These are phyloP conservation scores for Rhogogaster chlorosoma DNA, from an alignment of 2,888 invertebrate genomes.

Conservation along the genomic window DNA sequence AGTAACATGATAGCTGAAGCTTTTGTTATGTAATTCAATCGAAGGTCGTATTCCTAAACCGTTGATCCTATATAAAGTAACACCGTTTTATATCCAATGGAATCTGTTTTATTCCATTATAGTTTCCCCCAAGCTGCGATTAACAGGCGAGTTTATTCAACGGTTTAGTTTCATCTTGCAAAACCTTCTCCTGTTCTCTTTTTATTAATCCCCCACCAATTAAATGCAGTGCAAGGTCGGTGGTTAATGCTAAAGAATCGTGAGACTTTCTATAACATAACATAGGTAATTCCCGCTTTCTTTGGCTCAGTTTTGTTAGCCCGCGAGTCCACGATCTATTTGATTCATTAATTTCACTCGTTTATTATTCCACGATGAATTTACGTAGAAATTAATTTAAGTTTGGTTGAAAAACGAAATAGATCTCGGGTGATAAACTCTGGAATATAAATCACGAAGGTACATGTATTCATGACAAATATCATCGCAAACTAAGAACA, in stretches of 20 bases:
- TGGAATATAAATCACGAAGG: neutral
- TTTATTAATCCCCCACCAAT: neutral
- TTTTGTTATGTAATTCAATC: slow-evolving; percentile 20
- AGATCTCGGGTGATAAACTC: neutral
- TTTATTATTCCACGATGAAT: neutral
- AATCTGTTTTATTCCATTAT: neutral
- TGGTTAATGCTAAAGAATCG: neutral
- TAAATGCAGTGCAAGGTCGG: slow-evolving; percentile 1
- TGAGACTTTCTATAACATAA: neutral
- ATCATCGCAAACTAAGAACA: neutral
- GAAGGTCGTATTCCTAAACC: neutral
- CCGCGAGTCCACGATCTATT: neutral
- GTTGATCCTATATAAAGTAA: neutral
- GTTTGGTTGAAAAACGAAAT: neutral
- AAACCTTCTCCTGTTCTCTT: neutral
- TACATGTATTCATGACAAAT: neutral
- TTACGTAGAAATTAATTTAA: neutral
- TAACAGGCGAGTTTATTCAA: neutral
- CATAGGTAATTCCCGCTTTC: neutral
- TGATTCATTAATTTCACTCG: neutral
- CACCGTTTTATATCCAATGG: neutral
- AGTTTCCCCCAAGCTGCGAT: neutral
- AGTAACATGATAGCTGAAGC: slow-evolving; percentile 3
- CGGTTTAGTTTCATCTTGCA: neutral
- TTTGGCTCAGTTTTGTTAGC: neutral